Conservation (phyloP, 2,888 invertebrate genomes). For the Sialis lutaria region DNA sequence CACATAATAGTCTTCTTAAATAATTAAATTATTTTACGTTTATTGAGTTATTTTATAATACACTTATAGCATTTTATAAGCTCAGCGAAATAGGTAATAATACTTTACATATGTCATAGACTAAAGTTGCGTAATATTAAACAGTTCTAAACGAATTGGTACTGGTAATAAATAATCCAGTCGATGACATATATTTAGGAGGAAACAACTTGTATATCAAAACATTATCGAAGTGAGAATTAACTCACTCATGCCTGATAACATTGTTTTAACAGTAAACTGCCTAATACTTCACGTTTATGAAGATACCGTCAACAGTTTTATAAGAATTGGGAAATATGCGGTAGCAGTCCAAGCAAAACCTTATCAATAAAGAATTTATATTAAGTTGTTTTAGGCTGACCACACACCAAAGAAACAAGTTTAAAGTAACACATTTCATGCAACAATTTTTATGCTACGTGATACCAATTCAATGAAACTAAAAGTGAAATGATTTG, state of each 20-base stretch:
- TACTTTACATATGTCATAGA: not conserved
- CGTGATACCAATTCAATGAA: too few species aligned
- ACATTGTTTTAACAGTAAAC: not conserved
- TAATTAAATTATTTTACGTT: not conserved
- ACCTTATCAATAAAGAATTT: not conserved
- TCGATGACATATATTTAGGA: not conserved
- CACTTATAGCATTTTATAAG: not conserved
- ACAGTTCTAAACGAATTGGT: too few species aligned
- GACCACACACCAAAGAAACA: too few species aligned
- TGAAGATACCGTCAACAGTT: not conserved
- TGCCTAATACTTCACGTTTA: not conserved
- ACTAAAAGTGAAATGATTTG: too few species aligned
- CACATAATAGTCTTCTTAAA: not conserved
- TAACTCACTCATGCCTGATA: conserved; percentile 9
- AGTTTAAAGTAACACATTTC: too few species aligned
- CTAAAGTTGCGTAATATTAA: too few species aligned
- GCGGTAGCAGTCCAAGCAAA: not conserved
- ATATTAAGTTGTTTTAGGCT: too few species aligned
- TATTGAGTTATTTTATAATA: not conserved
- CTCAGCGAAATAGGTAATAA: not conserved
- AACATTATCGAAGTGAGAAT: conserved; percentile 9
- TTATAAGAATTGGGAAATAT: not conserved
- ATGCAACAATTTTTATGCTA: too few species aligned
- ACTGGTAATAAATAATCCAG: too few species aligned
- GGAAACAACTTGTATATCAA: conserved; percentile 2